phyloP scores from a whole-genome alignment of 2,888 invertebrate genomes.

The Sphaerophoria rueppellii region DNA sequence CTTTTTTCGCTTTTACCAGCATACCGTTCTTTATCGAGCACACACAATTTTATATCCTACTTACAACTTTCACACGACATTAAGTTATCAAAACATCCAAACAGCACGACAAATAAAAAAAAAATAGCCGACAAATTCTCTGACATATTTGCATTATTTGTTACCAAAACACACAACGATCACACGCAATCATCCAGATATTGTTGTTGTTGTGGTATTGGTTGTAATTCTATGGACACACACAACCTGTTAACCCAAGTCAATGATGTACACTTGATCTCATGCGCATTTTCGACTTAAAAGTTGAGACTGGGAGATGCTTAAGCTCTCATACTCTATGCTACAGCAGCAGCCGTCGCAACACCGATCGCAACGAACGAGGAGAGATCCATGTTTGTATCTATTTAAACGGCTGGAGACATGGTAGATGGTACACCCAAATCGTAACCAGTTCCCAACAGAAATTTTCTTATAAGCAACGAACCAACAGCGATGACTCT shows the following conservation, averaged over 20 bases:
- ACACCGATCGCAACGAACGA: slow-evolving; percentile 27
- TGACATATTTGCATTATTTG: slow-evolving; percentile 73
- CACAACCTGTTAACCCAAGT: slow-evolving; percentile 68
- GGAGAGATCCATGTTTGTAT: slow-evolving; percentile 22
- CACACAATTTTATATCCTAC: background rate
- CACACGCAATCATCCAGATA: slow-evolving; percentile 71
- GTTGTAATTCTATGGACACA: slow-evolving; percentile 34
- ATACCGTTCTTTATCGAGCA: slow-evolving; percentile 49
- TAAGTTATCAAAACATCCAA: slow-evolving; percentile 66
- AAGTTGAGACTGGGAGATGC: too few species aligned
- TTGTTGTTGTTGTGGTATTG: slow-evolving; percentile 21
- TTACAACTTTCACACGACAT: slow-evolving; percentile 70
- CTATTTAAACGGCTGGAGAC: background rate
- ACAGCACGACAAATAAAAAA: slow-evolving; percentile 49
- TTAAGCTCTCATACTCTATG: slow-evolving; percentile 6
- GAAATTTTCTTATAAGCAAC: too few species aligned
- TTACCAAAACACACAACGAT: slow-evolving; percentile 69
- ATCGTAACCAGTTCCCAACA: slow-evolving; percentile 6
- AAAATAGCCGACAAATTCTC: slow-evolving; percentile 66
- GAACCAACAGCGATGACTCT: too few species aligned
- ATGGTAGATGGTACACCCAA: background rate
- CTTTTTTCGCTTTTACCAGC: slow-evolving; percentile 6
- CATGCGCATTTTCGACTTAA: slow-evolving; percentile 56
- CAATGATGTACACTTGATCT: slow-evolving; percentile 70
- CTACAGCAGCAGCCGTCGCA: slow-evolving; percentile 7